A percentile compares a stretch with the other conserved stretches of the same genome.
These are phyloP conservation scores for Sinocyclocheilus grahami DNA, from an alignment of 2,113 vertebrate species.

Conservation along the genomic window DNA sequence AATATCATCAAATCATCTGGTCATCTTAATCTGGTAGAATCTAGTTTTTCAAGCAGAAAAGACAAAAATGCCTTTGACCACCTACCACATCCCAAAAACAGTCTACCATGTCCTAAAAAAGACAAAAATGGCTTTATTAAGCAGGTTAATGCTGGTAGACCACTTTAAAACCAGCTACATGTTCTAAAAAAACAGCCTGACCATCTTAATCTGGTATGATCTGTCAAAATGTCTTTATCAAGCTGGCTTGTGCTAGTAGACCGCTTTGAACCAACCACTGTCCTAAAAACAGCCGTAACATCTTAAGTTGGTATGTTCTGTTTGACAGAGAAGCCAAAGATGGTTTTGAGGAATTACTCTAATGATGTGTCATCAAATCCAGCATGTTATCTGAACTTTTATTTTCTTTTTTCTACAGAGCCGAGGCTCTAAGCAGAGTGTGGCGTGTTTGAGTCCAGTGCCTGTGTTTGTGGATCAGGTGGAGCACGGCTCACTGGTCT, in stretches of 20 bases:
- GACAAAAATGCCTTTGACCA: too few species aligned
- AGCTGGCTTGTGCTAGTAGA: not conserved
- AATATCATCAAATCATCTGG: not conserved
- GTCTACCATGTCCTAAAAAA: not conserved
- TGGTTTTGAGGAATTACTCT: not conserved
- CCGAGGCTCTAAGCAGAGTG: constrained; percentile 85
- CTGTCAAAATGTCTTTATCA: not conserved
- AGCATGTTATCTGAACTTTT: constrained; percentile 21
- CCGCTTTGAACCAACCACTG: not conserved
- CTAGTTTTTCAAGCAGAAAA: too few species aligned
- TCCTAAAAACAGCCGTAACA: not conserved
- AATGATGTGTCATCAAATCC: constrained; percentile 2
- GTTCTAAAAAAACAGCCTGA: not conserved
- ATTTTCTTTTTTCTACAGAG: constrained; percentile 77
- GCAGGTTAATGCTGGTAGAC: not conserved
- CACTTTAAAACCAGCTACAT: not conserved
- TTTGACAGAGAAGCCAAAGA: not conserved
- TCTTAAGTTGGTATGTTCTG: not conserved
- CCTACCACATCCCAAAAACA: too few species aligned
- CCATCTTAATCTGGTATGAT: not conserved
- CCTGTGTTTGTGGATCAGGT: constrained; percentile 76
- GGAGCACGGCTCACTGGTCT: constrained; percentile 81
- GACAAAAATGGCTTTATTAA: not conserved
- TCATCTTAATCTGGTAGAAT: not conserved
- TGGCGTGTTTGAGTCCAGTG: constrained; percentile 73